These are phyloP conservation scores for Limnephilus lunatus DNA, from an alignment of 2,888 invertebrate genomes.

Conservation along the genomic window DNA sequence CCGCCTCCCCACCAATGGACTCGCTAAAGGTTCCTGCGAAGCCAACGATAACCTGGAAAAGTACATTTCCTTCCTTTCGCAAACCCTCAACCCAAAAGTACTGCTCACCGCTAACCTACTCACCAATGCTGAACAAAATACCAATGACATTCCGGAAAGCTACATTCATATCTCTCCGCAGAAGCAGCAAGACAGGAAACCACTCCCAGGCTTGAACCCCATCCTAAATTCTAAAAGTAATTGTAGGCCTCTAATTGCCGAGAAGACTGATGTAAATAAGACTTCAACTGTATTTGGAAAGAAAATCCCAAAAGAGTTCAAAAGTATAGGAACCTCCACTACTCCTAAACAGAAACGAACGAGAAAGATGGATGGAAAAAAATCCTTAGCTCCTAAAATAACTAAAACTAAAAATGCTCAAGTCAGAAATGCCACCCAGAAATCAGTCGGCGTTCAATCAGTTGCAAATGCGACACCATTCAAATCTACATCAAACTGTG, in stretches of 20 bases:
- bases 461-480: not conserved
- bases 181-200: conserved; percentile 57
- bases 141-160: not conserved
- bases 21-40: conserved; percentile 65
- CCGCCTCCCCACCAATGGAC: conserved; percentile 17
- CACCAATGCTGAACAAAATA: not conserved
- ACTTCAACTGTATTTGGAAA: conserved; percentile 37
- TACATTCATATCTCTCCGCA: conserved; percentile 18
- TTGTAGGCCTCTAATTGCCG: conserved; percentile 45
- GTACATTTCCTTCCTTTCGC: conserved; percentile 76
- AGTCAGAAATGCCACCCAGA: not conserved
- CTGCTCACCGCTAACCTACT: conserved; percentile 23
- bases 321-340: conserved; percentile 43
- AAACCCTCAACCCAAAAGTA: conserved; percentile 74
- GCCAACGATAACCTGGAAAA: conserved; percentile 75
- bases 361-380: conserved; percentile 54
- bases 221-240: conserved; percentile 51
- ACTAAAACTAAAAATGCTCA: conserved; percentile 44
- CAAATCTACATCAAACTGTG: not conserved
- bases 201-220: conserved; percentile 60
- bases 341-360: conserved; percentile 49
- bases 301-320: conserved; percentile 52
- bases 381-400: conserved; percentile 46
- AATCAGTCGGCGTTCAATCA: conserved; percentile 4
- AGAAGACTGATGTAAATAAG: conserved; percentile 61